Conservation (phyloP, 2,797 vertebrate species). For the Enteromius fasciolatus region DNA sequence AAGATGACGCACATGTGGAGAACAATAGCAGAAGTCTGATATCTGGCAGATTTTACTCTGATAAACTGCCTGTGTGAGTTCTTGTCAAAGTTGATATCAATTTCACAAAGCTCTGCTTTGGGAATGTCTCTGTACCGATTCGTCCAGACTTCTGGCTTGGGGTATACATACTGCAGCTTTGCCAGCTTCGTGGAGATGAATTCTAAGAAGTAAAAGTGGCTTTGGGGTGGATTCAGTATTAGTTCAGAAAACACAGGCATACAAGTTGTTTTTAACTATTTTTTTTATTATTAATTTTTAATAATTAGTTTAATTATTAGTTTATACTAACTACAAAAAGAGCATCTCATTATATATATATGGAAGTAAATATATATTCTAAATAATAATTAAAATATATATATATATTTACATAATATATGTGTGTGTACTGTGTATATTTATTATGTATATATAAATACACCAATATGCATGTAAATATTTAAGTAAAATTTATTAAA, state of each 20-base stretch:
- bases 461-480: too few species aligned
- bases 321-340: background rate
- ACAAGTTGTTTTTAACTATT: background rate
- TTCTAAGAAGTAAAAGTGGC: slow-evolving; percentile 1
- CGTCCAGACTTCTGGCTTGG: background rate
- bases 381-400: too few species aligned
- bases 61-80: slow-evolving; percentile 31
- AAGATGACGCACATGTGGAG: slow-evolving; percentile 34
- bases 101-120: slow-evolving; percentile 15
- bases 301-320: too few species aligned
- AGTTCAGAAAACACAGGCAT: slow-evolving; percentile 3
- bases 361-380: too few species aligned
- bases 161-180: background rate
- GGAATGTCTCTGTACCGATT: background rate
- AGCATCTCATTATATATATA: background rate
- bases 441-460: too few species aligned
- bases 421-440: too few species aligned
- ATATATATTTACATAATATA: too few species aligned
- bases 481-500: too few species aligned
- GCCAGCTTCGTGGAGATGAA: background rate
- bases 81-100: slow-evolving; percentile 25
- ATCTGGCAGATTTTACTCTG: slow-evolving; percentile 31
- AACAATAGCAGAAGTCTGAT: slow-evolving; percentile 13
- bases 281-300: background rate
- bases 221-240: background rate